Conservation (phyloP, 2,888 invertebrate species). For the Spisula subtruncata region DNA sequence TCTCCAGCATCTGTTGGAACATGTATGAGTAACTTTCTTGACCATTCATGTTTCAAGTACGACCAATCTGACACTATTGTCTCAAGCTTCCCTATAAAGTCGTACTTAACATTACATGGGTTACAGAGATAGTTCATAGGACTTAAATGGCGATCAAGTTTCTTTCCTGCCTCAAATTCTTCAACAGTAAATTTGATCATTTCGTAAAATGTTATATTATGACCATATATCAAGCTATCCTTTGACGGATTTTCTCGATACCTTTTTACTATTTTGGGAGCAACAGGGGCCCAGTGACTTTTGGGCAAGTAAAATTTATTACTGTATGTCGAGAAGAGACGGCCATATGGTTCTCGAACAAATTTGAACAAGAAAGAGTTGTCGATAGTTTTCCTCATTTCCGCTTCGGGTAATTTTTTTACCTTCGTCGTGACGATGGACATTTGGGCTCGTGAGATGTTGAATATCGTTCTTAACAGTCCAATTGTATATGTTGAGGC, state of each 20-base stretch:
- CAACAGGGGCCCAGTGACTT: not conserved
- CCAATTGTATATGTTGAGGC: not conserved
- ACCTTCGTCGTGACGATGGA: not conserved
- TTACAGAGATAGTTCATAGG: not conserved
- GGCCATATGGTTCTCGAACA: conserved; percentile 1
- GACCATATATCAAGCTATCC: conserved; percentile 12
- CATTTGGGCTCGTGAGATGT: not conserved
- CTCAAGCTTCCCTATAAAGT: not conserved
- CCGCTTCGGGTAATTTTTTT: not conserved
- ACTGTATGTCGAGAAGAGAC: conserved; percentile 3
- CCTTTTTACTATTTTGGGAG: not conserved
- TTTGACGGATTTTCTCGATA: not conserved
- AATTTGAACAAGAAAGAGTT: not conserved
- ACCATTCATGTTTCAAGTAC: not conserved
- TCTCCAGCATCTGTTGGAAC: not conserved
- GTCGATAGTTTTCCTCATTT: not conserved
- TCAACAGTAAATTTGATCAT: not conserved
- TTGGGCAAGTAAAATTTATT: too few species aligned
- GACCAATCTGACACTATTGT: conserved; percentile 2
- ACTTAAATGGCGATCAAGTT: conserved; percentile 23
- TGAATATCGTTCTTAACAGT: not conserved
- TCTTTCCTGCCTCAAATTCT: too few species aligned
- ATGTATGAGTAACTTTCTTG: not conserved
- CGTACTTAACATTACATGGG: not conserved
- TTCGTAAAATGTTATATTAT: conserved; percentile 10